phyloP scores from a whole-genome alignment of 2,797 vertebrate genomes.

The Chromobotia macracanthus region DNA sequence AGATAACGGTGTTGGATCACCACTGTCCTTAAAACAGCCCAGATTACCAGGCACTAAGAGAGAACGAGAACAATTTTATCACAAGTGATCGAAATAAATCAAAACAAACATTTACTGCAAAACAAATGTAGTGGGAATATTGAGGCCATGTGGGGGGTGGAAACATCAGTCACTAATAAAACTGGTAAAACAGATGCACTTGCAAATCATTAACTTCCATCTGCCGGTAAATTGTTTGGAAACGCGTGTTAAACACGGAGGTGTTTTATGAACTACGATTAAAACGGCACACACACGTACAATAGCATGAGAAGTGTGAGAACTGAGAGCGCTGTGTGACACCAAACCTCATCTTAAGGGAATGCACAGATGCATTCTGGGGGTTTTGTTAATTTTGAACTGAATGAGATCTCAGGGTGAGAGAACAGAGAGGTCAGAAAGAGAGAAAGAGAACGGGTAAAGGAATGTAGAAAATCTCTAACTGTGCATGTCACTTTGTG shows the following conservation, averaged over 20 bases:
- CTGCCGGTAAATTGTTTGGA: constrained; percentile 43
- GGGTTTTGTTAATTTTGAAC: constrained; percentile 24
- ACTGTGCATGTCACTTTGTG: neutral
- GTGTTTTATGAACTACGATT: constrained; percentile 42
- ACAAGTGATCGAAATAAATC: neutral
- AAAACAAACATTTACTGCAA: neutral
- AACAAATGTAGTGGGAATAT: neutral
- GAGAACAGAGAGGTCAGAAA: constrained; percentile 12
- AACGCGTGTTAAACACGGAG: constrained; percentile 36
- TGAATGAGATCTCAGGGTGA: constrained; percentile 24
- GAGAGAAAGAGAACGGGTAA: constrained; percentile 24
- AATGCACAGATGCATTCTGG: constrained; percentile 38
- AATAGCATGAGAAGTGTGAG: constrained; percentile 1
- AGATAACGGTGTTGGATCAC: constrained; percentile 89
- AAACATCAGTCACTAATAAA: neutral
- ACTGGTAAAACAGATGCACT: constrained; percentile 17
- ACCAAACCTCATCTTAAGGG: constrained; percentile 33
- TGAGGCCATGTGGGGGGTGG: neutral
- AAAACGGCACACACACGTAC: constrained; percentile 9
- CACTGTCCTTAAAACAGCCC: constrained; percentile 94
- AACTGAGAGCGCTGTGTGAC: neutral
- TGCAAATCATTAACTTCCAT: constrained; percentile 47
- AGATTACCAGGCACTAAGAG: constrained; percentile 92
- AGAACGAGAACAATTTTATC: constrained; percentile 12
- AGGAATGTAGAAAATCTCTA: constrained; percentile 29